These are phyloP conservation scores for Oophaga pumilio DNA, from an alignment of 2,113 vertebrate species.

Conservation along the genomic window DNA sequence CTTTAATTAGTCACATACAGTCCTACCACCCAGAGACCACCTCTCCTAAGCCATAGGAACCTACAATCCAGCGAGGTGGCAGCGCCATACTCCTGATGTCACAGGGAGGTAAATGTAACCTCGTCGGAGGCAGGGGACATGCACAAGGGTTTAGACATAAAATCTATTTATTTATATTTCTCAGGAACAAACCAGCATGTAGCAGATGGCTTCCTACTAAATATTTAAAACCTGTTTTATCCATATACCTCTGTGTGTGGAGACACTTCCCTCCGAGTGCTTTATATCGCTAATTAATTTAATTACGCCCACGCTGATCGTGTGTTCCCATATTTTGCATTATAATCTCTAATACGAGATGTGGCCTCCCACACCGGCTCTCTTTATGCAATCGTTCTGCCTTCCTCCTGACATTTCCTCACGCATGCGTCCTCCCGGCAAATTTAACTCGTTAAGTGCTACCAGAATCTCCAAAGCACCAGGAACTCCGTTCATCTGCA, in stretches of 20 bases:
- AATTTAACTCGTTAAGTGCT: conserved; percentile 7
- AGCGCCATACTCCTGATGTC: too few relatives aligned
- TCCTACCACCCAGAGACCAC: not conserved
- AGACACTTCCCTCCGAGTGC: conserved; percentile 67
- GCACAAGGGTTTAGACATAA: conserved; percentile 10
- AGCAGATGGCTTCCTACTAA: conserved; percentile 57
- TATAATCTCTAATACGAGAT: conserved; percentile 65
- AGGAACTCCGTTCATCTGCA: conserved; percentile 3
- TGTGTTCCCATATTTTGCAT: conserved; percentile 72
- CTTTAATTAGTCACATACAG: not conserved
- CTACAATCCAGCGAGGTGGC: not conserved
- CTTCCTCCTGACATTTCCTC: conserved; percentile 59
- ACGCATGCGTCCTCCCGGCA: not conserved
- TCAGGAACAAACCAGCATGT: conserved; percentile 24
- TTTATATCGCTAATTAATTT: conserved; percentile 78
- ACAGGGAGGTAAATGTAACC: not conserved
- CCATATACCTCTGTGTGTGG: conserved; percentile 68
- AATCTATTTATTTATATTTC: conserved; percentile 54
- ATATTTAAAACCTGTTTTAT: conserved; percentile 63
- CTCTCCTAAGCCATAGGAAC: not conserved
- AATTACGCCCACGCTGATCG: conserved; percentile 67
- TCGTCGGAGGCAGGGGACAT: conserved; percentile 15
- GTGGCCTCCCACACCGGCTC: conserved; percentile 66
- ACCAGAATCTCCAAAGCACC: not conserved
- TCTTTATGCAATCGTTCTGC: conserved; percentile 72